Evolutionary conservation across 2,888 invertebrate genomes (phyloP), one percentile per base, ranked within the genome.

Genomic region (Listrodromus nycthemerus): DNA sequence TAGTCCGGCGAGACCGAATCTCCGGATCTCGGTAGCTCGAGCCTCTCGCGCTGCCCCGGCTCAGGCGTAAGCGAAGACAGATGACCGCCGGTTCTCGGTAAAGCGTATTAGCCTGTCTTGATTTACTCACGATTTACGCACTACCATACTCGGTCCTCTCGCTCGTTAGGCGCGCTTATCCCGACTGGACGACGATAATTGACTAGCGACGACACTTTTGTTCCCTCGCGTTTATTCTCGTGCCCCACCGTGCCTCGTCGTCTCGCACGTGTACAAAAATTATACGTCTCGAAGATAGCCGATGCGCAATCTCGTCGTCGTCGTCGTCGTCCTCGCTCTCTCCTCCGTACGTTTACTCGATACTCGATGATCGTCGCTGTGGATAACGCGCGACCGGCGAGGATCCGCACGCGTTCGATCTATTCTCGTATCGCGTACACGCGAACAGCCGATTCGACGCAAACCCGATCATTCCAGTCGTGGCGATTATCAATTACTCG

Each of bases 51-150:
- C 61, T 7, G 27, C 48, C 30, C 48, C 41, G 30, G 33, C 52
- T 16, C 16, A 48, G 50, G 61, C 48, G 61, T 67, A 67, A 87
- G 86, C 85, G 86, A 88, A 89, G 90, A 90, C 89, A 88, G 88
- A 90, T 88, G 90, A 90, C 89, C 87, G 85, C 86, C 86, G 88
- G 85, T 89, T 84, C 82, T 75, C 65, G 70, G 78, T 84, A 81
- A 67, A 61, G 52, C 67, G 58, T 58, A 58, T 67, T 45, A 71
- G 77, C 65, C 81, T 21, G 80, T 70, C 80, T 83, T 83, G 83
- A 83, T 83, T 83, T 85, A 83, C 78, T 77, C 78, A 52, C 81
- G 80, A 78, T 74, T 80, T 74, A 80, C 78, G 75, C 74, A 65
- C 37, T 63, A 69, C 83, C 71, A 67, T 69, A 41, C 27, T 10